Base-by-base conservation (phyloP, 1,140 invertebrate species). In the Papilio dardanus region DNA sequence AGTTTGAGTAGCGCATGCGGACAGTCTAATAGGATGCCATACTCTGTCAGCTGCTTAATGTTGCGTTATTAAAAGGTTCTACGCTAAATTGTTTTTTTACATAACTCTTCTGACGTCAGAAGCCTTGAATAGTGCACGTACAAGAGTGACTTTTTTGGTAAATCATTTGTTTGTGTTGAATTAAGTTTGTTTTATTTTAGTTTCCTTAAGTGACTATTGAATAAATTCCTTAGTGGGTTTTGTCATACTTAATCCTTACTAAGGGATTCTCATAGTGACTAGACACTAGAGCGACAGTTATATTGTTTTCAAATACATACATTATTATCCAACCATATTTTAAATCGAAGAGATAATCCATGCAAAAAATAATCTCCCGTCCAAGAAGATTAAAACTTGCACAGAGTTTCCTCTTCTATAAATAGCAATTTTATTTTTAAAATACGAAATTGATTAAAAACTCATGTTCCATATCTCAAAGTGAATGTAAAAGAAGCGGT, bases 21-120 rank as follows among this genome's bases (percentile, higher is more conserved):
- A 4, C 16, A n/a, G 21, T 12, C 8, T 58, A 58, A 28, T 58
- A 14, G 10, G 28, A 58, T 58, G 54, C 24, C 21, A 28, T 28
- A 28, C 24, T 28, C 21, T 28, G 54, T 28, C 24, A 24, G 21
- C 16, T 7, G 46, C 24, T 58, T 28, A 58, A 14, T 28, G 54
- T 58, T 58, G 54, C 54, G 24, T 28, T 58, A 58, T 58, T 58
- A 28, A 58, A 58, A 28, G 54, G 54, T 28, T 30, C 21, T 28
- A 58, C 8, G n/a, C 14, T 10, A 28, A 21, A 54, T 24, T 54
- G 8, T 54, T 54, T 54, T 54, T 58, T 58, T 24, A 12, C 28
- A 28, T n/a, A 16, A 46, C 6, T n/a, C 16, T 46, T 46, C 42
- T 46, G 42, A 46, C 42, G 14, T 42, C 14, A 46, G 5, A 46